Evolutionary conservation across 2,113 vertebrate species (phyloP).

Genomic region (Daboia siamensis): DNA sequence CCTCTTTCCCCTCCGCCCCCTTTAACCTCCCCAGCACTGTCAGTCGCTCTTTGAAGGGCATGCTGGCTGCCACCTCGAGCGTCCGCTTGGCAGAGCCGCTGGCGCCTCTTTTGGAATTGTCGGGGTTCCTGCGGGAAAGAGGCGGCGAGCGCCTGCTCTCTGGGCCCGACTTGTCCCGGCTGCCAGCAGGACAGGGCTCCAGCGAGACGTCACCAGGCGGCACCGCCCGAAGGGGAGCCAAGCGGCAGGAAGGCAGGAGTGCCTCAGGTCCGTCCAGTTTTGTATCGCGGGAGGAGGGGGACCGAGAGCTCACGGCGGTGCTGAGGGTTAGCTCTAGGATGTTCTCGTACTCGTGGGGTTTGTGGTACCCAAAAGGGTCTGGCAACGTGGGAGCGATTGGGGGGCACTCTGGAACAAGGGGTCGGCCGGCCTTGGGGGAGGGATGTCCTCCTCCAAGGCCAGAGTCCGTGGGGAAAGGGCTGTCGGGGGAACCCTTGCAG

Average conservation of each 20-base stretch:
- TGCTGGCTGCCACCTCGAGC: conserved; percentile 25
- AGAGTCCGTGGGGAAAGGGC: conserved; percentile 49
- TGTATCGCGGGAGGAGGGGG: conserved; percentile 35
- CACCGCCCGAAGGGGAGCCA: conserved; percentile 13
- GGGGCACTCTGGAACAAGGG: conserved; percentile 38
- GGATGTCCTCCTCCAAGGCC: conserved; percentile 19
- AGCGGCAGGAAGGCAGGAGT: conserved; percentile 17
- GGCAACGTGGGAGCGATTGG: conserved; percentile 38
- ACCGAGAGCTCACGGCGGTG: conserved; percentile 60
- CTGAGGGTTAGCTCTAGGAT: conserved; percentile 57
- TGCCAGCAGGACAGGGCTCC: conserved; percentile 30
- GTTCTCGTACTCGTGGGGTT: conserved; percentile 63
- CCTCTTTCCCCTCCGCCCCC: conserved; percentile 33
- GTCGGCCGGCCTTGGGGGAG: conserved; percentile 38
- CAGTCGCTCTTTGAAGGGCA: conserved; percentile 13
- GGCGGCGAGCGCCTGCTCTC: conserved; percentile 51
- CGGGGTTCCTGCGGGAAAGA: conserved; percentile 51
- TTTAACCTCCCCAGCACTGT: conserved; percentile 47
- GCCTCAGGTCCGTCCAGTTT: neutral
- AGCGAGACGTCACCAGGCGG: conserved; percentile 24
- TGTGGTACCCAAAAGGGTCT: conserved; percentile 40
- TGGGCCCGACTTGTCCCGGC: conserved; percentile 27
- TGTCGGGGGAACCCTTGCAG: conserved; percentile 63
- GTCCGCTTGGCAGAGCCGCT: conserved; percentile 64
- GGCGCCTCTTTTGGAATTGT: conserved; percentile 79